Evolutionary conservation across 2,888 invertebrate species (phyloP).

Genomic region (Cheilosia scutellata): DNA sequence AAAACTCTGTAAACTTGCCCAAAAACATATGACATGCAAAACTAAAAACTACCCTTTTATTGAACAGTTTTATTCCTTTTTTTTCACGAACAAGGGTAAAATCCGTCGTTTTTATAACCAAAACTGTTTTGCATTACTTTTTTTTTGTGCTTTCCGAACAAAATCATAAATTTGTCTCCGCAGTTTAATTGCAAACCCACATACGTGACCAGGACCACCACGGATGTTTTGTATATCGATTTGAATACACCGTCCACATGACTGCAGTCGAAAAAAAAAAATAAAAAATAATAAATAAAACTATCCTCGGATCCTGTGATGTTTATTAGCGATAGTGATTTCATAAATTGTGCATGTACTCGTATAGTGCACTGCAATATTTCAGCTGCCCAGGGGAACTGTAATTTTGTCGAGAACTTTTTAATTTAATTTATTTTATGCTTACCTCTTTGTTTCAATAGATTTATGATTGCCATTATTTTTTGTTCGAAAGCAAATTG

Average conservation of each 20-base stretch:
- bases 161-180: conserved; percentile 4
- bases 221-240: background rate
- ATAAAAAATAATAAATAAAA: too few species aligned
- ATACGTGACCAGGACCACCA: background rate
- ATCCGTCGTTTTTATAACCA: background rate
- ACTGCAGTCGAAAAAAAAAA: background rate
- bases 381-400: background rate
- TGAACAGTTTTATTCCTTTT: background rate
- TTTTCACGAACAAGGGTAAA: background rate
- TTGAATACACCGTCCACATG: background rate
- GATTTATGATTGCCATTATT: background rate
- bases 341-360: background rate
- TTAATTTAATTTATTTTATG: background rate
- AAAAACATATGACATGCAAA: too few species aligned
- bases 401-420: background rate
- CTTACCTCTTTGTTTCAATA: background rate
- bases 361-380: background rate
- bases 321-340: background rate
- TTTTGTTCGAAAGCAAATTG: background rate
- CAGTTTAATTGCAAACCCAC: background rate
- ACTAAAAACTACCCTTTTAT: background rate
- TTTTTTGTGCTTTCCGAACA: background rate
- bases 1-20: too few species aligned
- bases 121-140: background rate
- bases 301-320: background rate